A percentile compares a stretch with the other conserved stretches of the same genome.
Conservation (phyloP, 2,113 vertebrate species). For the Sphyrna mokarran region DNA sequence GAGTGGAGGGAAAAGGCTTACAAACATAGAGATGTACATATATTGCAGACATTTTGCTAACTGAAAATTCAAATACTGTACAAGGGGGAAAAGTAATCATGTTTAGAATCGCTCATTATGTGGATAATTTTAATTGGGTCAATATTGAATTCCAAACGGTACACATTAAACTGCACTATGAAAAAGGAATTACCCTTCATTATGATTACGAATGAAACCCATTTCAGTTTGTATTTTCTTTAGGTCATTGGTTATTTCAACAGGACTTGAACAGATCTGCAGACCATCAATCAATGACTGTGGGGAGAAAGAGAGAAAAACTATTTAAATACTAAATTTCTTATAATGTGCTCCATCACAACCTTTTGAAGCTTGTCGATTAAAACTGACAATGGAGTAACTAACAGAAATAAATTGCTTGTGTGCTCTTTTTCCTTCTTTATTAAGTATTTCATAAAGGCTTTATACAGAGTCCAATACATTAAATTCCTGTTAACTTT, state of each 20-base stretch:
- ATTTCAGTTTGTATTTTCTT: neutral
- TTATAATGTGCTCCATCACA: neutral
- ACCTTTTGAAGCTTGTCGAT: neutral
- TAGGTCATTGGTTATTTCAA: constrained; percentile 18
- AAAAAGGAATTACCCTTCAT: neutral
- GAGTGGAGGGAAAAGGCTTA: neutral
- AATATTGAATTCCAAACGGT: neutral
- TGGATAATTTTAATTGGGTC: constrained; percentile 5
- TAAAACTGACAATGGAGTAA: neutral
- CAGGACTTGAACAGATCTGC: neutral
- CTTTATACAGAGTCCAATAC: neutral
- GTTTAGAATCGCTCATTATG: neutral
- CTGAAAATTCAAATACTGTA: neutral
- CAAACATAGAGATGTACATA: neutral
- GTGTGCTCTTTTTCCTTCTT: neutral
- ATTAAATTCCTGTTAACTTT: neutral
- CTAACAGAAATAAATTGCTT: neutral
- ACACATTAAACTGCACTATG: neutral
- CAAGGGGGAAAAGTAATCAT: neutral
- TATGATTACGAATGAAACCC: neutral
- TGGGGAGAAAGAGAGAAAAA: neutral
- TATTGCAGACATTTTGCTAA: neutral
- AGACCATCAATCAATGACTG: neutral
- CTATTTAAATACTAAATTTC: neutral
- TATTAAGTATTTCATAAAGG: neutral